Evolutionary conservation across 2,888 invertebrate genomes (phyloP), one percentile per base, ranked within the genome.

Genomic region (Heliothis peltigera): DNA sequence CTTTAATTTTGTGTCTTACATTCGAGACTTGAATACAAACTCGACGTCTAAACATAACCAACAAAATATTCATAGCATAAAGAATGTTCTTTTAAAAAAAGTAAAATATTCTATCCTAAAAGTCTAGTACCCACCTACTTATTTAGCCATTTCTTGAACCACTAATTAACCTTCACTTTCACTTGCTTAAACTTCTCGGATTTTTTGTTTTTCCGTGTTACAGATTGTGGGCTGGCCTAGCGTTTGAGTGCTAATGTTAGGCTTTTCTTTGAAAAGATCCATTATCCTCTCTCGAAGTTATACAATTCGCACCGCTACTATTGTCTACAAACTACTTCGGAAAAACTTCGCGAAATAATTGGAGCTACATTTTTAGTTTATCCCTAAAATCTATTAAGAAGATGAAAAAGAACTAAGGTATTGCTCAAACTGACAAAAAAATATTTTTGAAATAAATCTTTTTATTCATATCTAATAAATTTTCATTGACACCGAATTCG

Each of bases 211-310:
- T 58, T 43, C 51, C 28, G 43, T 66, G 70, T 73, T 64, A 70
- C 66, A 75, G 67, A 76, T 78, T 75, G 48, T 67, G 72, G 78
- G 68, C 49, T 66, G 66, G 64, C 69, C 71, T 75, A 77, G 49
- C 66, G 75, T 75, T 58, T 68, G 75, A 78, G 70, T 78, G 79
- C 64, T 77, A 79, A 79, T 79, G 68, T 75, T 75, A 77, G 75
- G 68, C 70, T 69, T 77, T 77, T 70, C 64, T 63, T 58, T 44
- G 49, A 70, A 75, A 75, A 49, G 57, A 53, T 65, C 79, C 67
- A 72, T 79, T 79, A 79, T 75, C 70, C 64, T 55, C 59, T 66
- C 58, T 43, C 54, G 55, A 71, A 79, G 62, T 66, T 70, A 66
- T 63, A 64, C 67, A 55, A 59, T 65, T 68, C 60, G 60, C 60